These are phyloP conservation scores for Leuciscus waleckii DNA, from an alignment of 2,797 vertebrate species.

Conservation along the genomic window DNA sequence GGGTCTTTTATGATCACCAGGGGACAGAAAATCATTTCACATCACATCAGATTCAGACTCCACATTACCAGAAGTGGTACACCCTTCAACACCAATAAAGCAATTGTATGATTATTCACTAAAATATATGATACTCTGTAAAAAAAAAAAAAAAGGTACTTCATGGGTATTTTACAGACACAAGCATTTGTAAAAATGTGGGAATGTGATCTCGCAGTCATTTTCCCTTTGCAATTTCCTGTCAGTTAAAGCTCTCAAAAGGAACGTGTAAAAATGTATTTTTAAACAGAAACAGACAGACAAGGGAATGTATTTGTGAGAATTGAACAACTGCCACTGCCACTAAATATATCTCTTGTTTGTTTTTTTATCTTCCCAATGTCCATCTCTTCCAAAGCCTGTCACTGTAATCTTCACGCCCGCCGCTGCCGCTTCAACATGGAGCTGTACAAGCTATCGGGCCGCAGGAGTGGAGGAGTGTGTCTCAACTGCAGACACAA, in stretches of 20 bases:
- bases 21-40: conserved; percentile 14
- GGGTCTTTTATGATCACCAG: background rate
- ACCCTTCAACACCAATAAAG: background rate
- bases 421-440: conserved; percentile 98
- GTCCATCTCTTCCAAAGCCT: conserved; percentile 78
- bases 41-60: conserved; percentile 14
- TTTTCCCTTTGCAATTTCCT: conserved; percentile 3
- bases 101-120: background rate
- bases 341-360: background rate
- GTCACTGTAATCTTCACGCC: conserved; percentile 97
- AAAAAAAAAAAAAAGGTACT: background rate
- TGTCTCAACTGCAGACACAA: conserved; percentile 98
- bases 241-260: background rate
- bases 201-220: background rate
- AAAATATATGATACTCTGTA: conserved; percentile 24
- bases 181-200: conserved; percentile 13
- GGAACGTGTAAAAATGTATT: background rate
- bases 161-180: conserved; percentile 27
- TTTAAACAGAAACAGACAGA: background rate
- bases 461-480: conserved; percentile 92
- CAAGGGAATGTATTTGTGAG: background rate
- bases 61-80: background rate
- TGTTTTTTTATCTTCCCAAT: conserved; percentile 10
- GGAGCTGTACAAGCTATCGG: conserved; percentile 97
- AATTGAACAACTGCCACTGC: background rate